These are phyloP conservation scores for Haliaeetus leucogaster DNA, from an alignment of 2,113 vertebrate species.

Conservation along the genomic window DNA sequence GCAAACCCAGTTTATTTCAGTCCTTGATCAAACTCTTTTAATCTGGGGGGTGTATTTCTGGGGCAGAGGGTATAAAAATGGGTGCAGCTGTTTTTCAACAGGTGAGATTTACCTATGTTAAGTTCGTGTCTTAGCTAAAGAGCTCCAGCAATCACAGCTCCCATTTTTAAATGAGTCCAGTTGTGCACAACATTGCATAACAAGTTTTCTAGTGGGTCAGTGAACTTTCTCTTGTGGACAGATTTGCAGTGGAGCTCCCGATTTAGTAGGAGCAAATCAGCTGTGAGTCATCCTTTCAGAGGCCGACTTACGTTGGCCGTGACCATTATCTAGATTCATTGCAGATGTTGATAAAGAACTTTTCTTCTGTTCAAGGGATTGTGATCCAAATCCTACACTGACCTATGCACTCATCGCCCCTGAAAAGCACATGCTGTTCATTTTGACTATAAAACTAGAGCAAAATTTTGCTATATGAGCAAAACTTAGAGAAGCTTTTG, in stretches of 20 bases:
- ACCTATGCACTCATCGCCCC: neutral
- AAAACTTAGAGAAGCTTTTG: neutral
- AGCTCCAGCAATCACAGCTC: neutral
- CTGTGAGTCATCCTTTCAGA: slow-evolving; percentile 16
- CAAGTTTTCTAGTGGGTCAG: neutral
- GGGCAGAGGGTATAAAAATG: neutral
- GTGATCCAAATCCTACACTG: neutral
- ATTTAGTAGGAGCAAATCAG: neutral
- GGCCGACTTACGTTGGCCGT: fast-evolving
- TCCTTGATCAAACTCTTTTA: neutral
- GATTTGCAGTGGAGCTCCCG: neutral
- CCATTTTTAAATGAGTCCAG: neutral
- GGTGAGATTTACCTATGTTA: neutral
- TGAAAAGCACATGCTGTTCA: neutral
- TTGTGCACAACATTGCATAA: neutral
- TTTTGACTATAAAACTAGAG: neutral
- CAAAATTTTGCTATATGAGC: neutral
- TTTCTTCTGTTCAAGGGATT: neutral
- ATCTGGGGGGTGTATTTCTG: neutral
- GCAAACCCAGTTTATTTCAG: neutral
- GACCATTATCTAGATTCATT: neutral
- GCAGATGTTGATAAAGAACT: neutral
- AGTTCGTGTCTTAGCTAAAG: neutral
- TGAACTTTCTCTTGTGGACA: neutral
- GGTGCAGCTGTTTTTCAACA: neutral